Base-by-base conservation (phyloP, 2,113 vertebrate species). In the Lycaon pictus region DNA sequence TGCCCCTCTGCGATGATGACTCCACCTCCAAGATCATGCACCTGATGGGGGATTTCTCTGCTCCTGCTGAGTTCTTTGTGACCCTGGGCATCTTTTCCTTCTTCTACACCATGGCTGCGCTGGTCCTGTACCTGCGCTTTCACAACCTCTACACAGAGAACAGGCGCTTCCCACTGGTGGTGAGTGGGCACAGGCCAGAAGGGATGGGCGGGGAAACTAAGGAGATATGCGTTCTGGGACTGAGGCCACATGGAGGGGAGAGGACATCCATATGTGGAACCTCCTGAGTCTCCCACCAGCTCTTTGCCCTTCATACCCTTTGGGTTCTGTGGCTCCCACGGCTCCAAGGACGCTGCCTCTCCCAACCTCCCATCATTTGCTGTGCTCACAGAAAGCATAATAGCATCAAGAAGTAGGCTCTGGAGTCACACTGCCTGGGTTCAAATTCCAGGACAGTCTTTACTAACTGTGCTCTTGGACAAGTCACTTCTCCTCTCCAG, bases 41-140 rank as follows among this genome's bases (percentile, higher is more conserved):
- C 96, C 99, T 99, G 95, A 89, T 96, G 4, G 99, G 99, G 15
- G 99, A 99, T 95, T 98, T 99, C 87, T 98, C 99, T 0, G 99
- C 99, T 23, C 99, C 99, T 0, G 99, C 99, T 0, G 98, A 99
- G 98, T 99, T 99, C 97, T 99, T 99, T 1, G 99, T 99, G 89
- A 99, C 99, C 56, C 98, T 99, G 43, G 99, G 99, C 88, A 99
- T 99, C 95, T 99, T 99, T 96, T 99, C 98, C 67, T 99, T 99
- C 98, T 99, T 99, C 53, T 99, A 99, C 98, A 69, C 99, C 97
- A 99, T 98, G 94, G 99, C 98, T 1, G 99, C 99, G 0, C 98
- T 99, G 5, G 98, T 99, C 77, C 51, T 99, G 83, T 99, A 99
- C 98, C 97, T 99, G 97, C 99, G 99, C 74, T 99, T 99, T 96